Base-by-base conservation (phyloP, 2,113 vertebrate genomes). In the Channa argus region DNA sequence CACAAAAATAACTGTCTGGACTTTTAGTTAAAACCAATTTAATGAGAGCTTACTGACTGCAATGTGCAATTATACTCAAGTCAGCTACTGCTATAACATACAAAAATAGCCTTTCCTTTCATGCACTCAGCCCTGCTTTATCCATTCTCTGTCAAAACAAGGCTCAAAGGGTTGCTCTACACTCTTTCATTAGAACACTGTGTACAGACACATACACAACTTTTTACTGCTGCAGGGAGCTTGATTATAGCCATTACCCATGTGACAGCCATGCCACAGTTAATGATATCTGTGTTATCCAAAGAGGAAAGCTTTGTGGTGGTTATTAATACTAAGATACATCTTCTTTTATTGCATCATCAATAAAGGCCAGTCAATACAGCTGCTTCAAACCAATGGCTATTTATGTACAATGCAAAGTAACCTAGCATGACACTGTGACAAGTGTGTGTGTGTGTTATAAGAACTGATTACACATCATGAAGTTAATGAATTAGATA, bases 231-330 rank as follows among this genome's bases (percentile, higher is more conserved):
- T 85, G 66, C 72, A 47, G 59, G 84, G 70, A 86, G 86, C 83
- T 87, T 87, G 87, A 90, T 90, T 90, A 89, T 81, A 90, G 84
- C 83, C 79, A 90, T 92, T 88, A 92, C 78, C 73, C 79, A 41
- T 63, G 81, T 88, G 90, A 87, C 88, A 88, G 84, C 73, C 44
- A 69, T 84, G 87, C 63, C 79, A 66, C 82, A 73, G 80, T 87
- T 90, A 90, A 92, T 87, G 79, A 91, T 90, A 88, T 86, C 86
- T 89, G 58, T 89, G 84, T 89, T 89, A 85, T 86, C 79, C 79
- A 82, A 45, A 15, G 72, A 77, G 36, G 61, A 76, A 50, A 74
- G 82, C 80, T 85, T 80, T 86, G 85, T 85, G 77, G 74, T 82
- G 81, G 62, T 88, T 89, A 90, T 88, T 88, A 88, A 89, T 87